Evolutionary conservation across 2,888 invertebrate genomes (phyloP), one percentile per base, ranked within the genome.

Genomic region (Laothoe populi): DNA sequence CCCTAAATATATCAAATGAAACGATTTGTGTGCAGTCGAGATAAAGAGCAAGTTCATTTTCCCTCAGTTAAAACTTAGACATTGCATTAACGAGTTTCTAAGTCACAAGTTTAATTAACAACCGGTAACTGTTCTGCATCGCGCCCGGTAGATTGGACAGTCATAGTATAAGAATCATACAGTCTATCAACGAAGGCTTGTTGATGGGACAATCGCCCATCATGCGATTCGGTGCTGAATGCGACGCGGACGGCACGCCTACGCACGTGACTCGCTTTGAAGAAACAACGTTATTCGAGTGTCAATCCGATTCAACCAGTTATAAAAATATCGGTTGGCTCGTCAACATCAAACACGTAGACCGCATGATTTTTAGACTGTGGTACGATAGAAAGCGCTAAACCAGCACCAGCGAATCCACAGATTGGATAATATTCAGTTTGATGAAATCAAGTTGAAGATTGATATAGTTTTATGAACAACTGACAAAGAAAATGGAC

Each of bases 101-200:
- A 53, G 53, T 53, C 31, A 53, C 35, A 53, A 67, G 64, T 68
- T 74, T 67, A 74, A 75, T 75, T 70, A 70, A 70, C 65, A 63
- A 63, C 57, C 60, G 57, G 62, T 64, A 66, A 73, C 64, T 64
- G 63, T 65, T 64, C 63, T 63, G 63, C 66, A 21, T 57, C 68
- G 57, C 49, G 35, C 19, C 49, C 19, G 11, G 46, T 10, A 10
- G 16, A 23, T 48, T 5, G 24, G 7, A 13, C 3, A 0, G 2
- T 19, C 19, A 48, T 13, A n/a, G 24, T n/a, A 1, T 13, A n/a
- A n/a, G n/a, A 13, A 48, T 24, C 48, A 38, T 38, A 38, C 38
- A 38, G 38, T 38, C 2, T 13, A n/a, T n/a, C n/a, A n/a, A 26
- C 26, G 38, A 38, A 38, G 13, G 38, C 38, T 1, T 13, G 10